Conservation (phyloP, 2,113 vertebrate species). For the Tragelaphus scriptus region DNA sequence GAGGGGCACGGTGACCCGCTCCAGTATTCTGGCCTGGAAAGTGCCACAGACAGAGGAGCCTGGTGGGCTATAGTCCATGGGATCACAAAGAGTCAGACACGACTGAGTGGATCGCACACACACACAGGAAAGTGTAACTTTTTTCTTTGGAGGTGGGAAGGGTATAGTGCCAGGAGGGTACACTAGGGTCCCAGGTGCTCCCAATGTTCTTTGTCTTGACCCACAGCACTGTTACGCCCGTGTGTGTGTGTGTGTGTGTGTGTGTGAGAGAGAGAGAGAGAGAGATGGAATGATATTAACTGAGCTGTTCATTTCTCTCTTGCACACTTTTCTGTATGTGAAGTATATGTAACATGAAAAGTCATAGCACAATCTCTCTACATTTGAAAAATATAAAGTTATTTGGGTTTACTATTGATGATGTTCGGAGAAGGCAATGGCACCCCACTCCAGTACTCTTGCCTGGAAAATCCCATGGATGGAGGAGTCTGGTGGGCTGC, state of each 20-base stretch:
- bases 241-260: neutral
- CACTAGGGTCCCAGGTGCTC: accelerated
- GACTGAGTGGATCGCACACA: neutral
- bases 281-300: accelerated
- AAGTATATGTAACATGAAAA: neutral
- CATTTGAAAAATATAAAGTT: neutral
- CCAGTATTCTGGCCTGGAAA: neutral
- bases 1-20: neutral
- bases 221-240: accelerated
- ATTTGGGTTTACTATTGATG: neutral
- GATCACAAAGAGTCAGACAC: neutral
- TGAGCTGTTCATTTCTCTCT: neutral
- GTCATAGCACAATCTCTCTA: neutral
- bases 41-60: neutral
- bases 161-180: neutral
- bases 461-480: no score
- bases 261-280: no score
- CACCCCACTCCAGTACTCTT: no score
- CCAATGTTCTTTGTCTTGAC: neutral
- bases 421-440: no score
- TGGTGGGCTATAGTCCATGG: neutral
- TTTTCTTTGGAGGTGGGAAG: neutral
- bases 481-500: no score
- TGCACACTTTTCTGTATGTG: neutral
- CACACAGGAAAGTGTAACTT: neutral